Evolutionary conservation across 2,888 invertebrate species (phyloP), one percentile per base, ranked within the genome.

Genomic region (Anoplius nigerrimus): DNA sequence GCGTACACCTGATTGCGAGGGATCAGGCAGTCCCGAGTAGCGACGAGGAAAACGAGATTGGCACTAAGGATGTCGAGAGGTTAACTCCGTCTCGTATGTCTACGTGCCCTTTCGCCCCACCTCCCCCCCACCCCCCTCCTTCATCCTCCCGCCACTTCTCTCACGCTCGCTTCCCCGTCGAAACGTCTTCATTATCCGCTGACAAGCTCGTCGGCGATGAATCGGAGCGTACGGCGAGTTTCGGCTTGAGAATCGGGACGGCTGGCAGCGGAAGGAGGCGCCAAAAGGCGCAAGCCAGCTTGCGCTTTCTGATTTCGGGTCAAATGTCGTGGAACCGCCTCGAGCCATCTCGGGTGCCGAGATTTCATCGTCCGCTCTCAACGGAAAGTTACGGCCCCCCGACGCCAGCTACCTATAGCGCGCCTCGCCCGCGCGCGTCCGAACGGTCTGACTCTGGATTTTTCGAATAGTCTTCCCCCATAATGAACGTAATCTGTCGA

Each of bases 101-200:
- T 20, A 18, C 45, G 22, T 22, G 22, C 46, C 21, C 48, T 46
- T 16, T 24, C 27, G 2, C 15, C n/a, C 6, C 16, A 18, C 21
- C 18, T 20, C 21, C 18, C 16, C 8, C n/a, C 56, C n/a, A 24
- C 55, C 8, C 0, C 45, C 59, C 48, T 59, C 51, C 59, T 34
- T 27, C 15, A 0, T 53, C 2, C 52, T 22, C 5, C n/a, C n/a
- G n/a, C 1, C 27, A 0, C 21, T 16, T 20, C 16, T 6, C n/a
- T 57, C 8, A 27, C 43, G 2, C 20, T 46, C n/a, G 5, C 56
- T 21, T 34, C n/a, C 59, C 27, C 62, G 52, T 56, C 64, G 71
- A 69, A 75, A 72, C 76, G 76, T 79, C 79, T 79, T 79, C 75
- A 79, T 79, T 76, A 79, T 79, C 67, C 67, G 58, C 63, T 75